Base-by-base conservation (phyloP, 2,797 vertebrate genomes). In the Echeneis naucrates region DNA sequence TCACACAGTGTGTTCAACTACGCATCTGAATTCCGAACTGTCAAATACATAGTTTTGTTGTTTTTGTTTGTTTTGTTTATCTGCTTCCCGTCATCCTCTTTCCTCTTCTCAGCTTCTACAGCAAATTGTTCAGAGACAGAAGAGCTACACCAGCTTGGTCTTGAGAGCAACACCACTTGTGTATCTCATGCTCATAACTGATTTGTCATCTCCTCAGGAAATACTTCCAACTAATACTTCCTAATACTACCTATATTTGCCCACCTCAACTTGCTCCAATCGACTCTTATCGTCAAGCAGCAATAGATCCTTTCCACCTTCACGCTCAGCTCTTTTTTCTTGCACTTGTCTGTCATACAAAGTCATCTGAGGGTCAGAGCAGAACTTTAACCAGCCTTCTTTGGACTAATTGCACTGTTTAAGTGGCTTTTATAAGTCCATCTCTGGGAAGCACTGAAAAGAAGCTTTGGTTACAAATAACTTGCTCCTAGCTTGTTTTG, bases 271-370 rank as follows among this genome's bases (percentile, higher is more conserved):
- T 51, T 55, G 64, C 53, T 57, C n/a, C 50, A 48, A 44, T 67
- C 12, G 38, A 56, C 66, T 76, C 75, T 85, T 81, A 78, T 81
- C 44, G 27, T 19, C 66, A 60, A 67, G 79, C 69, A 72, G 73
- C 84, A 82, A 82, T 84, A 75, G 73, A 82, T 78, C 70, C 52
- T 59, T 24, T 37, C 65, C 17, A 2, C 27, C 19, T 45, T 33
- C 53, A 42, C n/a, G 48, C 74, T 68, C 54, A 24, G 42, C 63
- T 71, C 68, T 38, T 57, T 73, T 55, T 65, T 55, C 37, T 59
- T 27, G n/a, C 40, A 50, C 71, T 78, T 58, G 42, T 45, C 67
- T 66, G 71, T 75, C 64, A 73, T 53, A 52, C 26, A 44, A 21
- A 61, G 66, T 80, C 61, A 42, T 67, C 21, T 0, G 17, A 48